Conservation (phyloP, 1,140 invertebrate genomes). For the Drosophila takahashii region DNA sequence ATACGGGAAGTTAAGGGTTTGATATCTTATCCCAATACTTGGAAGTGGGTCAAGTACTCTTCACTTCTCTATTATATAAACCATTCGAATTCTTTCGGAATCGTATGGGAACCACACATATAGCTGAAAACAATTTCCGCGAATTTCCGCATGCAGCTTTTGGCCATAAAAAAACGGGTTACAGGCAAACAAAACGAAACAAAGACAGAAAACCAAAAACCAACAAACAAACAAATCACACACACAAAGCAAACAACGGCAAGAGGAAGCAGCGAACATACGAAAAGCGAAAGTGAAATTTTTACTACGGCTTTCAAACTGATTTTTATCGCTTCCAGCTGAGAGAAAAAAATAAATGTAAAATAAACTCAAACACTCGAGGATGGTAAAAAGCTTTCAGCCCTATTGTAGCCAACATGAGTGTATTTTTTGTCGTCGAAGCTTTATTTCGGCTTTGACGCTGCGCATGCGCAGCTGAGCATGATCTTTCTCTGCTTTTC, state of each 20-base stretch:
- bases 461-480: constrained; percentile 74
- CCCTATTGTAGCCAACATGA: constrained; percentile 22
- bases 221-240: constrained; percentile 61
- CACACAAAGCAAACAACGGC: constrained; percentile 54
- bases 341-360: neutral
- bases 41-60: constrained; percentile 45
- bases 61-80: constrained; percentile 35
- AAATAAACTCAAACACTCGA: constrained; percentile 49
- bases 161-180: constrained; percentile 46
- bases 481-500: constrained; percentile 48
- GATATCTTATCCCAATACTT: constrained; percentile 15
- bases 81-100: constrained; percentile 25
- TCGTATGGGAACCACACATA: constrained; percentile 15
- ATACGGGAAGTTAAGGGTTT: neutral
- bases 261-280: constrained; percentile 60
- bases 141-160: constrained; percentile 53
- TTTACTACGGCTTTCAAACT: constrained; percentile 73
- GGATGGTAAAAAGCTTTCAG: constrained; percentile 33
- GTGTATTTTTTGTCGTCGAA: constrained; percentile 1
- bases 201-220: constrained; percentile 50
- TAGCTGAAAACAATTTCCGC: constrained; percentile 41
- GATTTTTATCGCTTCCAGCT: constrained; percentile 69
- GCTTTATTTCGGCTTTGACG: constrained; percentile 26
- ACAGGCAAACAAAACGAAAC: constrained; percentile 30
- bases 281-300: constrained; percentile 85